Base-by-base conservation (phyloP, 2,797 vertebrate genomes). In the Merluccius polli region DNA sequence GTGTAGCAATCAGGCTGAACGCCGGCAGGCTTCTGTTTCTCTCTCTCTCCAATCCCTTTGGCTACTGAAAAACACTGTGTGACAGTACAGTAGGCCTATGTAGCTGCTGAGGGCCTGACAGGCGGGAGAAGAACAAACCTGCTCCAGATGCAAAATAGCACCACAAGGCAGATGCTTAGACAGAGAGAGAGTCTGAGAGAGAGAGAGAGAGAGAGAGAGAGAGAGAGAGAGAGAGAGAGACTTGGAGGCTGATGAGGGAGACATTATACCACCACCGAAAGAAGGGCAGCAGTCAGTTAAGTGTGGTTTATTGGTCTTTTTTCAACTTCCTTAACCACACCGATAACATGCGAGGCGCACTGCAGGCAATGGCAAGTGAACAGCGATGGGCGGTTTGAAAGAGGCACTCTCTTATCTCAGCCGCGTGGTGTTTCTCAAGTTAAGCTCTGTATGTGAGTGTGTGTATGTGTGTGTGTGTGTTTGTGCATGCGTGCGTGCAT, bases 21-120 rank as follows among this genome's bases (percentile, higher is more conserved):
- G 87, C 84, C 87, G 85, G 83, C 84, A 90, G 85, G 88, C 86
- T 92, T 88, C 90, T 89, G 88, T 92, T 89, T 89, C 85, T 86
- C 24, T 29, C 36, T 29, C 87, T 16, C 88, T 90, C 87, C 88
- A 91, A 91, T 84, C 85, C 84, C 87, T 87, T 84, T 87, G 88
- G 84, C 83, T 89, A 87, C 88, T 87, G 87, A 85, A 88, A 91
- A 90, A 89, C 86, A 86, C 84, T 85, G 82, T 73, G 80, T 93
- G 91, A 92, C 92, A 92, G 89, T 84, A 80, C 48, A n/a, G 48
- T 52, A 52, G 18, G 21, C 83, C 85, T 88, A 86, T 91, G 89
- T 91, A 89, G 84, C 78, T 84, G 85, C 83, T 83, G 82, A 79
- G 83, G 85, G 86, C 90, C 85, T 92, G 92, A 92, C 89, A 91